phyloP scores from a whole-genome alignment of 2,797 vertebrate species.

The Cygnus olor region DNA sequence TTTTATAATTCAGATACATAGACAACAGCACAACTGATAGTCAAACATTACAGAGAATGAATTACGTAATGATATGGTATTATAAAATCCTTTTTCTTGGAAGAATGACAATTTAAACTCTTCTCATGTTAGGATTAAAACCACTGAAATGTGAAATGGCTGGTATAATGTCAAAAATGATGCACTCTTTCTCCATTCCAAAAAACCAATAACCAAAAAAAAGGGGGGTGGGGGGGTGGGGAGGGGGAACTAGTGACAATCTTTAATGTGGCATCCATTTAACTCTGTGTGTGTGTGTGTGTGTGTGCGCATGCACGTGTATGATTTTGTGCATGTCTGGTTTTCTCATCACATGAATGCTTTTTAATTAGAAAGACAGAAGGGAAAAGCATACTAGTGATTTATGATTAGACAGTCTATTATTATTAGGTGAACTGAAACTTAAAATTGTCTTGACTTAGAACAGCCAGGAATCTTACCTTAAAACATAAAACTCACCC shows the following conservation, averaged over 20 bases:
- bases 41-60: not conserved
- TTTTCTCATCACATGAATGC: not conserved
- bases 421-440: constrained; percentile 10
- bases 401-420: not conserved
- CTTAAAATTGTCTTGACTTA: not conserved
- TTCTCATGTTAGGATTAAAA: not conserved
- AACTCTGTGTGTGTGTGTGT: not conserved
- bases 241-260: not conserved
- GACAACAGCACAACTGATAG: not conserved
- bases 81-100: not conserved
- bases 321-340: not conserved
- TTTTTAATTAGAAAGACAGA: not conserved
- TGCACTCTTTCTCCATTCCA: not conserved
- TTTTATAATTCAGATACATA: not conserved
- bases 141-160: not conserved
- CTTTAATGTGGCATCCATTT: not conserved
- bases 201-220: not conserved
- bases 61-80: not conserved
- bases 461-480: not conserved
- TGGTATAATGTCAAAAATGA: not conserved
- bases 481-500: not conserved
- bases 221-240: too few species aligned
- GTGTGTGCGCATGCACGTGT: not conserved
- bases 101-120: not conserved
- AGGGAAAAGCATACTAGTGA: not conserved